Conservation (phyloP, 2,113 vertebrate genomes). For the Anolis sagrei region DNA sequence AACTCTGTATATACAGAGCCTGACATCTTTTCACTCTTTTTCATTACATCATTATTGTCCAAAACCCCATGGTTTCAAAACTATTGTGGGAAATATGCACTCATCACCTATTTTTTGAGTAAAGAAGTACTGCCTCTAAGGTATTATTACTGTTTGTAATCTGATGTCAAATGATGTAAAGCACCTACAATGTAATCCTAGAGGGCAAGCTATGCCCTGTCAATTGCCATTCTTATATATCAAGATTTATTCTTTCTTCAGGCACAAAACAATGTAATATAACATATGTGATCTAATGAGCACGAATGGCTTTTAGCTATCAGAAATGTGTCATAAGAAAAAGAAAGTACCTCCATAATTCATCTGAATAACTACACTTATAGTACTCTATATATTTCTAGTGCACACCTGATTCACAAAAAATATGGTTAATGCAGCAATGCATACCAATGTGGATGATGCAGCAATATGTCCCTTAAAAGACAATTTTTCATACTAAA, state of each 20-base stretch:
- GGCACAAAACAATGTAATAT: slow-evolving; percentile 10
- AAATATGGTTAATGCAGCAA: neutral
- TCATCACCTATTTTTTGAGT: neutral
- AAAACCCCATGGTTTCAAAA: slow-evolving; percentile 2
- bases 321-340: slow-evolving; percentile 29
- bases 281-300: neutral
- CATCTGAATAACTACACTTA: slow-evolving; percentile 27
- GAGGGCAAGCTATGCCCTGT: slow-evolving; percentile 15
- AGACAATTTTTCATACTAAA: no score
- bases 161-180: slow-evolving; percentile 32
- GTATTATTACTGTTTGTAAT: slow-evolving; percentile 2
- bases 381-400: slow-evolving; percentile 20
- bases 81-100: neutral
- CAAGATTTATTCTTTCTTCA: slow-evolving; percentile 42
- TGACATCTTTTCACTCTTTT: neutral
- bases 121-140: slow-evolving; percentile 13
- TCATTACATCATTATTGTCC: neutral
- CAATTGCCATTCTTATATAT: slow-evolving; percentile 27
- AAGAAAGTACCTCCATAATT: slow-evolving; percentile 21
- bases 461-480: neutral
- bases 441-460: slow-evolving; percentile 22
- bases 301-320: slow-evolving; percentile 14
- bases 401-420: neutral
- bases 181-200: neutral
- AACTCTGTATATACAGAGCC: neutral